A percentile compares a stretch with the other conserved stretches of the same genome.
These are phyloP conservation scores for Apamea monoglypha DNA, from an alignment of 2,888 invertebrate species.

Conservation along the genomic window DNA sequence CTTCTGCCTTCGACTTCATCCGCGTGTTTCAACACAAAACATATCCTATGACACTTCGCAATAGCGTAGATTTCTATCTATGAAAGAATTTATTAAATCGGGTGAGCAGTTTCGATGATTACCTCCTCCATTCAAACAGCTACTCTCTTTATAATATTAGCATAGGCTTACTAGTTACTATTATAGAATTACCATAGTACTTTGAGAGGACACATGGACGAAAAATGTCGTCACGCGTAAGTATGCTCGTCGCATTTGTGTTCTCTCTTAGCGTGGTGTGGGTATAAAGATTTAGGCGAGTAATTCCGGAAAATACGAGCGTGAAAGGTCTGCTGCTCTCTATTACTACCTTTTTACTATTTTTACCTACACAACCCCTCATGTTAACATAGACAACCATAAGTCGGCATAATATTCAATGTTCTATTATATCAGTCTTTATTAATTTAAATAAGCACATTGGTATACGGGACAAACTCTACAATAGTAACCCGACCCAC, in stretches of 20 bases:
- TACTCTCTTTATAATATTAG: background rate
- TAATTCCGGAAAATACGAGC: background rate
- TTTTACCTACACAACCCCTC: background rate
- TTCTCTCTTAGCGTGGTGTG: background rate
- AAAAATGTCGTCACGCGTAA: background rate
- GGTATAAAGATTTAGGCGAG: too few species aligned
- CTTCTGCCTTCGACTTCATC: background rate
- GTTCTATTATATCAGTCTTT: conserved; percentile 18
- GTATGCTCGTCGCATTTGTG: background rate
- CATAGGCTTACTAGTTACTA: background rate
- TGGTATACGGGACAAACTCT: background rate
- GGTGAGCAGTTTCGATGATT: background rate
- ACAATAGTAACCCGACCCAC: background rate
- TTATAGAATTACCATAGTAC: background rate
- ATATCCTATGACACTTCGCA: background rate
- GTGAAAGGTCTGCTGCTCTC: background rate
- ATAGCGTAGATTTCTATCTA: background rate
- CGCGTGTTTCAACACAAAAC: background rate
- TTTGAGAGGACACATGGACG: background rate
- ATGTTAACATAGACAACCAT: conserved; percentile 13
- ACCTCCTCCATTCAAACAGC: background rate
- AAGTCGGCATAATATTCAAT: conserved; percentile 30
- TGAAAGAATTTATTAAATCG: background rate
- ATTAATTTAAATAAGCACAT: background rate
- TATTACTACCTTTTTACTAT: background rate